These are phyloP conservation scores for Megaceryle torquata DNA, from an alignment of 2,113 vertebrate species.

Conservation along the genomic window DNA sequence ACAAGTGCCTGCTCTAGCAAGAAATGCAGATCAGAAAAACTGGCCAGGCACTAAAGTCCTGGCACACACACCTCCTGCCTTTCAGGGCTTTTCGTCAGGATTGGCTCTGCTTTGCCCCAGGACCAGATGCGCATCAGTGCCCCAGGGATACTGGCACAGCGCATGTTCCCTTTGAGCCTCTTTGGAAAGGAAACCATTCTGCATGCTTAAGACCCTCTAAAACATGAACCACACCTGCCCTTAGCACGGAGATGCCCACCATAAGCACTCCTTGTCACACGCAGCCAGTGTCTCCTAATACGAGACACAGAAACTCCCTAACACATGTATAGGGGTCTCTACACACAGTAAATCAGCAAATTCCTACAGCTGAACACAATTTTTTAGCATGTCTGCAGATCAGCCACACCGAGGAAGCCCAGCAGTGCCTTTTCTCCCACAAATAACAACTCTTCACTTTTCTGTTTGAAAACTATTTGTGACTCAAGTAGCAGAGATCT, in stretches of 20 bases:
- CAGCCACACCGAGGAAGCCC: not conserved
- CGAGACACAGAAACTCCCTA: not conserved
- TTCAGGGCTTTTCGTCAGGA: not conserved
- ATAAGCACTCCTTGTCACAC: rapidly evolving
- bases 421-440: not conserved
- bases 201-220: not conserved
- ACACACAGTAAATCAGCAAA: not conserved
- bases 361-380: not conserved
- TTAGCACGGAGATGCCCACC: not conserved
- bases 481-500: not conserved
- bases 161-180: not conserved
- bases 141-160: not conserved
- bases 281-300: not conserved
- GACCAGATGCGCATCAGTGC: not conserved
- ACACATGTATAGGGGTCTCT: not conserved
- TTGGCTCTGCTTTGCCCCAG: not conserved
- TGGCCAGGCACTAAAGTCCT: not conserved
- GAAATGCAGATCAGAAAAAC: not conserved
- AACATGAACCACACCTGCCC: not conserved
- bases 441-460: not conserved
- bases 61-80: not conserved
- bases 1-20: not conserved
- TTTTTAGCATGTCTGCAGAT: not conserved
- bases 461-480: rapidly evolving
- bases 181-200: not conserved